Base-by-base conservation (phyloP, 2,113 vertebrate genomes). In the Plectropomus leopardus region DNA sequence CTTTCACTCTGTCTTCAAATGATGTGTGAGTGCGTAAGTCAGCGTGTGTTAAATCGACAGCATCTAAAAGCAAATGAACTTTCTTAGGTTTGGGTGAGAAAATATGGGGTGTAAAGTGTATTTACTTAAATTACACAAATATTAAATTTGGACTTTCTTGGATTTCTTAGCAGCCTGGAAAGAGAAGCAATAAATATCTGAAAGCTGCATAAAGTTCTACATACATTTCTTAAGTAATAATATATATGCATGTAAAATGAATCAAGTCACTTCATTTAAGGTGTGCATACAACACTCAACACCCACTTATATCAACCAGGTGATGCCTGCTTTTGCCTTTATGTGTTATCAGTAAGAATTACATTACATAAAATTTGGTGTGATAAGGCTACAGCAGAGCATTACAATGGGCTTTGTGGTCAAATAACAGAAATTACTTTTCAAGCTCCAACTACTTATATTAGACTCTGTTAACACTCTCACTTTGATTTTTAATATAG, bases 1-100 rank as follows among this genome's bases (percentile, higher is more conserved):
- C 75, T 89, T 83, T 69, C 50, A 74, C 70, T 80, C 75, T 55
- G 77, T 61, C 63, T 83, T 51, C 40, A 78, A 79, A 75, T 69
- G 72, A 73, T 71, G 26, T 71, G 61, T 16, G 23, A 11, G 34
- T n/a, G 44, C 68, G 36, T 70, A 54, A 36, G 65, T 17, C 36
- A 59, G 73, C 4, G 14, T 42, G 42, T 63, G 48, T 68, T 64
- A 58, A 71, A 65, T 70, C 53, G 45, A 69, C 34, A 55, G 28
- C 44, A 75, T 55, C 78, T 61, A 21, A 78, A 54, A 34, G 36
- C 19, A 77, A 80, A 80, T 66, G 11, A 57, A 47, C 1, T 59
- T 58, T 26, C 16, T 26, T 44, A 45, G 32, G 73, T 76, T 64
- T 11, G 64, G 23, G 24, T 24, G 7, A 45, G n/a, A 63, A 79